phyloP scores from a whole-genome alignment of 2,113 vertebrate genomes.

The Anguilla rostrata region DNA sequence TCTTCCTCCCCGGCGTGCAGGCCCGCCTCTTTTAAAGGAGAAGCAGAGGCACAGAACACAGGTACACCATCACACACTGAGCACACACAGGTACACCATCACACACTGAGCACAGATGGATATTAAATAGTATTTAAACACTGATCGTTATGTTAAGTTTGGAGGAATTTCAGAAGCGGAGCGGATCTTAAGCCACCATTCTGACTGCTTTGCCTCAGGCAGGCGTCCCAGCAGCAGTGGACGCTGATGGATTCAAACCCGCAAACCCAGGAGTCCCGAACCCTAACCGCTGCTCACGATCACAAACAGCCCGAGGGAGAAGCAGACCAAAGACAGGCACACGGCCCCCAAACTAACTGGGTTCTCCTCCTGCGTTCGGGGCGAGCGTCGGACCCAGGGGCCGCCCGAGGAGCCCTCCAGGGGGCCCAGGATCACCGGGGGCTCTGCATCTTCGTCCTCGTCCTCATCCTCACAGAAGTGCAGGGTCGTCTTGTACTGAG shows the following conservation, averaged over 20 bases:
- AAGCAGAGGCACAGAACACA: not conserved
- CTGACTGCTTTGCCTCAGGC: not conserved
- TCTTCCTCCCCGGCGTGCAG: slow-evolving; percentile 49
- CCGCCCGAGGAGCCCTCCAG: slow-evolving; percentile 46
- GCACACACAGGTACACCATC: no score
- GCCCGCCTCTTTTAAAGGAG: slow-evolving; percentile 42
- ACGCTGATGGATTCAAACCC: not conserved
- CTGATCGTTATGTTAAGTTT: not conserved
- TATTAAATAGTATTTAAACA: not conserved
- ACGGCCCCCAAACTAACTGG: slow-evolving; percentile 17
- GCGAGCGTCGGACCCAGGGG: slow-evolving; percentile 38
- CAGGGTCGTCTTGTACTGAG: slow-evolving; percentile 55
- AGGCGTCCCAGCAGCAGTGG: not conserved
- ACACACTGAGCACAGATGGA: not conserved
- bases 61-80: no score
- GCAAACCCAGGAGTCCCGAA: not conserved
- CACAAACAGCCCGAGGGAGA: not conserved
- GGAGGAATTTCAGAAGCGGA: not conserved
- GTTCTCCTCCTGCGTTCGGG: slow-evolving; percentile 15
- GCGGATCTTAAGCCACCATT: not conserved
- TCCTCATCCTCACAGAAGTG: slow-evolving; percentile 48
- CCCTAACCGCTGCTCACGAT: slow-evolving; percentile 28
- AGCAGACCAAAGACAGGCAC: not conserved
- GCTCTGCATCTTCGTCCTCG: slow-evolving; percentile 4
- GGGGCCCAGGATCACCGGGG: slow-evolving; percentile 43